A percentile compares a stretch with the other conserved stretches of the same genome.
Conservation (phyloP, 2,888 invertebrate genomes). For the Mesorhabditis belari region DNA sequence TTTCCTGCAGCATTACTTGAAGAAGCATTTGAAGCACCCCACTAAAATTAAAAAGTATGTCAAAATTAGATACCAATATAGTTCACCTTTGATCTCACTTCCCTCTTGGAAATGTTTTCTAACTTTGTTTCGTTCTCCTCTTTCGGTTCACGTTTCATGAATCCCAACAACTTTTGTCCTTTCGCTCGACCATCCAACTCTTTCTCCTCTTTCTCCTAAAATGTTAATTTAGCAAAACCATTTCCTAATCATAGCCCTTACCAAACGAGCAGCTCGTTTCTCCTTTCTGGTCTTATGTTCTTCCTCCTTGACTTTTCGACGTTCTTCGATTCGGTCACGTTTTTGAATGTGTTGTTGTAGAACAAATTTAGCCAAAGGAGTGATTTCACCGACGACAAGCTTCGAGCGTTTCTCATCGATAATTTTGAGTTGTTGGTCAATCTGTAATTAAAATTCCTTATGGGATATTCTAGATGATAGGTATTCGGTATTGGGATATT, state of each 20-base stretch:
- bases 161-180: neutral
- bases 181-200: neutral
- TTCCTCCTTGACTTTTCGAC: neutral
- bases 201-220: neutral
- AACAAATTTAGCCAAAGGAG: neutral
- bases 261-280: neutral
- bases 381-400: neutral
- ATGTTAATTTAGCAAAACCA: neutral
- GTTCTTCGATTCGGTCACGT: neutral
- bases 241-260: neutral
- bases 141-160: neutral
- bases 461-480: too few relatives aligned
- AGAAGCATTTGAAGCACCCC: too few relatives aligned
- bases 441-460: too few relatives aligned
- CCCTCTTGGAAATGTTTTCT: too few relatives aligned
- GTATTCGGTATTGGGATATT: too few relatives aligned
- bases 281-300: neutral
- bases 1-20: too few relatives aligned
- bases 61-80: too few relatives aligned
- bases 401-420: neutral
- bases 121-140: too few relatives aligned
- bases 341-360: neutral
- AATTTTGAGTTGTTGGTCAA: neutral
- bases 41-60: too few relatives aligned
- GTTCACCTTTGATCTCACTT: too few relatives aligned